Percentiles rank a stretch among this genome's conserved stretches.
These are phyloP conservation scores for Melopsittacus undulatus DNA, from an alignment of 2,797 vertebrate genomes.

Conservation along the genomic window DNA sequence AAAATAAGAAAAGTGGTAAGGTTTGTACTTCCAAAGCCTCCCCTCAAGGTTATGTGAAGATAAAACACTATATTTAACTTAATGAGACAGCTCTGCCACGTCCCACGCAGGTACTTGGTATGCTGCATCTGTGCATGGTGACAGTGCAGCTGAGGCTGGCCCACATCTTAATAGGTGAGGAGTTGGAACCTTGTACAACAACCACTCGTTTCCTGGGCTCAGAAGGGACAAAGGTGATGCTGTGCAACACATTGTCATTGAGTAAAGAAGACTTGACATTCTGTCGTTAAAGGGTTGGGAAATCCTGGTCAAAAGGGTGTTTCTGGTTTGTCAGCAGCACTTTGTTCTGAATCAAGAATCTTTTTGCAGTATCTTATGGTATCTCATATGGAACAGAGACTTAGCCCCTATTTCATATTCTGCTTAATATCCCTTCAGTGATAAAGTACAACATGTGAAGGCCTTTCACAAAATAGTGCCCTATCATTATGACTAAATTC, in stretches of 20 bases:
- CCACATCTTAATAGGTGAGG: neutral
- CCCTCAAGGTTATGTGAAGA: conserved; percentile 15
- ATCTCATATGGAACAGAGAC: neutral
- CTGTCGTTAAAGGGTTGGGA: neutral
- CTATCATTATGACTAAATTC: neutral
- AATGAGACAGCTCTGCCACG: neutral
- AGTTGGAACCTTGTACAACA: neutral
- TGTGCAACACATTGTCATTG: neutral
- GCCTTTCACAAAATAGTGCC: neutral
- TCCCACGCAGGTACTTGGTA: conserved; percentile 55
- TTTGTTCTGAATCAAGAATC: neutral
- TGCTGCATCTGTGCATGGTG: conserved; percentile 1
- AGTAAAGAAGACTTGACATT: neutral
- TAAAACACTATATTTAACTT: conserved; percentile 57
- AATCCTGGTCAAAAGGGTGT: neutral
- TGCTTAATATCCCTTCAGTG: neutral
- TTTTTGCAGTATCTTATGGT: neutral
- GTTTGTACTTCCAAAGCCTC: conserved; percentile 18
- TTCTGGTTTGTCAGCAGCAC: neutral
- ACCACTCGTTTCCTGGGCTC: neutral
- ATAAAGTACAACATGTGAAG: neutral
- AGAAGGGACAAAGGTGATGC: neutral
- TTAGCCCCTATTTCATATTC: neutral
- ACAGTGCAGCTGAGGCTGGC: neutral
- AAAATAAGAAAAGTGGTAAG: neutral